These are phyloP conservation scores for Poeciliopsis prolifica DNA, from an alignment of 2,113 vertebrate genomes.

Conservation along the genomic window DNA sequence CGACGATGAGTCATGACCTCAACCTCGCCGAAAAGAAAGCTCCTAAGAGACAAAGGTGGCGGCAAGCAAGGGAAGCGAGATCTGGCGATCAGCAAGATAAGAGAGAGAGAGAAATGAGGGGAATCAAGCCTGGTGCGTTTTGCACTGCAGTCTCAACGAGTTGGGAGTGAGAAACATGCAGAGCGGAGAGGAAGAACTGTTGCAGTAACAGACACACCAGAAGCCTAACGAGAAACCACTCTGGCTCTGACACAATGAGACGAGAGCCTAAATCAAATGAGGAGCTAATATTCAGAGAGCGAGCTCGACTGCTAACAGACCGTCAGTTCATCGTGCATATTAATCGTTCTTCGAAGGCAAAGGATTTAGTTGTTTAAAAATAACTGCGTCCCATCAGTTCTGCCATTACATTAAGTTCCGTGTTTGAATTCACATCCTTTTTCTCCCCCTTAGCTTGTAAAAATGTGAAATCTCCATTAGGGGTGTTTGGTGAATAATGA, in stretches of 20 bases:
- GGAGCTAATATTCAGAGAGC: background rate
- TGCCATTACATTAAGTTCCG: background rate
- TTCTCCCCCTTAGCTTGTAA: background rate
- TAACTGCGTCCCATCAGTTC: background rate
- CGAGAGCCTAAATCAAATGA: conserved; percentile 14
- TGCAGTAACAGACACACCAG: conserved; percentile 10
- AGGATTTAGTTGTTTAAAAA: background rate
- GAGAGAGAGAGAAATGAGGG: background rate
- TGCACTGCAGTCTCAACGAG: conserved; percentile 46
- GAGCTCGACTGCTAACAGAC: background rate
- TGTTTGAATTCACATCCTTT: background rate
- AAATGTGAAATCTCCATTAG: conserved; percentile 15
- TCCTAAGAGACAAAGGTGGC: conserved; percentile 3
- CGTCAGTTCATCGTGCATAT: background rate
- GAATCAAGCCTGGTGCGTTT: conserved; percentile 29
- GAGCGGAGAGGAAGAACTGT: conserved; percentile 7
- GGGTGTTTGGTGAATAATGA: conserved; percentile 33
- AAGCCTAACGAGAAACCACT: conserved; percentile 42
- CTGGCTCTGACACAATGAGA: conserved; percentile 13
- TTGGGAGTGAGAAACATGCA: conserved; percentile 15
- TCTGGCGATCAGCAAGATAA: background rate
- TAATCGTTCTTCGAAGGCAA: too few relatives aligned
- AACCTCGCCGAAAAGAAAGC: background rate
- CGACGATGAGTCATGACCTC: conserved; percentile 25
- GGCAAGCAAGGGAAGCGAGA: conserved; percentile 1